Evolutionary conservation across 2,113 vertebrate species (phyloP).

Genomic region (Ictalurus punctatus): DNA sequence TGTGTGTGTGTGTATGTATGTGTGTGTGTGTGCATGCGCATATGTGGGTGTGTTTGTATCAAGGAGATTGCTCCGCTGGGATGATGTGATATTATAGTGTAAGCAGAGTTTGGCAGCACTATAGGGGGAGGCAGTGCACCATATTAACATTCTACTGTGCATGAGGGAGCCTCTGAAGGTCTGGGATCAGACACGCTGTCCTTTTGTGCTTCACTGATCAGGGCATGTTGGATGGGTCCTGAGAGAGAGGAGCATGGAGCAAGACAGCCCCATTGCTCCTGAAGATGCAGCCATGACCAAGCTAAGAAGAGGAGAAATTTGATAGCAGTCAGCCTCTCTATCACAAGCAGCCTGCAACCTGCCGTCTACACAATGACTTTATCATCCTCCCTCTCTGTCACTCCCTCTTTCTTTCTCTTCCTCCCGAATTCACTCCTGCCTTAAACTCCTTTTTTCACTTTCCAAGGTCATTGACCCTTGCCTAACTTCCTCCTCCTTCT

Average conservation of each 20-base stretch:
- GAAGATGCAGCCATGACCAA: constrained; percentile 21
- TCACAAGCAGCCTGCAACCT: constrained; percentile 72
- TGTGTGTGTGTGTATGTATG: too few relatives aligned
- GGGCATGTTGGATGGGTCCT: constrained; percentile 55
- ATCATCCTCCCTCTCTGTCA: constrained; percentile 62
- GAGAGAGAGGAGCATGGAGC: background rate
- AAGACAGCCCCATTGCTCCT: constrained; percentile 6
- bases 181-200: constrained; percentile 63
- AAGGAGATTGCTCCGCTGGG: background rate
- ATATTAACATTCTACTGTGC: constrained; percentile 60
- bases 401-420: constrained; percentile 12
- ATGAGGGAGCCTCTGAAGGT: constrained; percentile 57
- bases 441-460: background rate
- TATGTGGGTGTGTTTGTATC: background rate
- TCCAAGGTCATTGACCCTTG: background rate
- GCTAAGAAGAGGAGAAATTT: constrained; percentile 68
- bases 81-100: background rate
- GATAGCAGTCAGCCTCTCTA: constrained; percentile 70
- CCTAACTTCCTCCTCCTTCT: constrained; percentile 31
- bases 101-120: background rate
- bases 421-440: constrained; percentile 14
- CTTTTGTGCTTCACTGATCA: constrained; percentile 59
- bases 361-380: constrained; percentile 75
- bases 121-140: background rate
- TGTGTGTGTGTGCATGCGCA: background rate